A percentile compares a stretch with the other conserved stretches of the same genome.
Conservation (phyloP, 1,140 invertebrate species). For the Ceratina japonica region DNA sequence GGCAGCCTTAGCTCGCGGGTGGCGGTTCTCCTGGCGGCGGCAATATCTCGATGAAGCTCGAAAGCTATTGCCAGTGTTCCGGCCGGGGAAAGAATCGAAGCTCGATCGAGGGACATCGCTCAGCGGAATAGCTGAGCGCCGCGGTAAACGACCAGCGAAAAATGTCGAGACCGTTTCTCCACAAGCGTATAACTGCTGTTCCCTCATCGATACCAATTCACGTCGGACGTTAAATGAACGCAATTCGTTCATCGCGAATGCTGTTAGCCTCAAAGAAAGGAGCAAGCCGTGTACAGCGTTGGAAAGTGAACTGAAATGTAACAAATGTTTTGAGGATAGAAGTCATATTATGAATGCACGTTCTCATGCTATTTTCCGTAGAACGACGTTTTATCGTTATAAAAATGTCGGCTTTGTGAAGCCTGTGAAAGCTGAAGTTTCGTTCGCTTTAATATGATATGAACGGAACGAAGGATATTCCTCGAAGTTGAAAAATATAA, state of each 20-base stretch:
- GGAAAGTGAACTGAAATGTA: no score
- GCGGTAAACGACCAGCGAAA: not conserved
- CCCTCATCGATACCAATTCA: slow-evolving; percentile 24
- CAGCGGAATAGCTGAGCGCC: not conserved
- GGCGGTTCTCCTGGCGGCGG: not conserved
- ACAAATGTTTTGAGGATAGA: no score
- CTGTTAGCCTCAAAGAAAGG: no score
- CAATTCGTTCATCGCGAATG: not conserved
- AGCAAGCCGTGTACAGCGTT: no score
- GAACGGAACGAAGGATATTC: no score
- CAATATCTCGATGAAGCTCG: slow-evolving; percentile 20
- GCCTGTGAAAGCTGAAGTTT: no score
- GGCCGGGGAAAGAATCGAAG: not conserved
- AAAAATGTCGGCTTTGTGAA: no score
- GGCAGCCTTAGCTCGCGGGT: not conserved
- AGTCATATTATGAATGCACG: no score
- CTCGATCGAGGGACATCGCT: not conserved
- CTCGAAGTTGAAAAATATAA: no score
- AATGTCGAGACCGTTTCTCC: not conserved
- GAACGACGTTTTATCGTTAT: no score
- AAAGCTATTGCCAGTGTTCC: slow-evolving; percentile 10
- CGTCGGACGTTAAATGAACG: slow-evolving; percentile 19
- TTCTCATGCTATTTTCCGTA: no score
- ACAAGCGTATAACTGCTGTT: not conserved
- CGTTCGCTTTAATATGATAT: no score